Conservation (phyloP, 2,113 vertebrate genomes). For the Gnathonemus longibarbis region DNA sequence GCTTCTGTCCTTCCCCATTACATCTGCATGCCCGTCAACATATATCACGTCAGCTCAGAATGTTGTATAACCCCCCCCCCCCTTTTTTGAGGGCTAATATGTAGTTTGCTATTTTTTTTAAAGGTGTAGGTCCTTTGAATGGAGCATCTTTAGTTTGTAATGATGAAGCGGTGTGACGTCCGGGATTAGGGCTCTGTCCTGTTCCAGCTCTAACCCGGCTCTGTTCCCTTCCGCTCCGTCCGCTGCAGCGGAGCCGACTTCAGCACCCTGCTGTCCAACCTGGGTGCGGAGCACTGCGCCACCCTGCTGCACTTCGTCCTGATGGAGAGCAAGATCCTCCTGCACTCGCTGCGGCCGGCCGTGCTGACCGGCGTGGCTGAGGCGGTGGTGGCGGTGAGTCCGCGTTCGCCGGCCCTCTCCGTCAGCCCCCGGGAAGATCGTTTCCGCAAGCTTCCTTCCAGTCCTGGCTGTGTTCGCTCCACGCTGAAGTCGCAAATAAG, state of each 20-base stretch:
- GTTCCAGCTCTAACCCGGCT: background rate
- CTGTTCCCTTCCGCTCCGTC: background rate
- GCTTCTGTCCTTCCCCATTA: background rate
- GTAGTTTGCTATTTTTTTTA: background rate
- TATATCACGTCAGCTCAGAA: background rate
- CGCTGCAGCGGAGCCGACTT: constrained; percentile 86
- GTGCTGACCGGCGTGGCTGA: constrained; percentile 93
- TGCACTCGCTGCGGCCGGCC: constrained; percentile 90
- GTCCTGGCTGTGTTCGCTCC: background rate
- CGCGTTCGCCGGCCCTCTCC: background rate
- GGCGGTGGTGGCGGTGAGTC: constrained; percentile 92
- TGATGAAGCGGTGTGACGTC: background rate
- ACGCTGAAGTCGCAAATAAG: background rate
- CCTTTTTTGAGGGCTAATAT: background rate
- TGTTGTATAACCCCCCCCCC: background rate
- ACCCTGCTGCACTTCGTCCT: constrained; percentile 85
- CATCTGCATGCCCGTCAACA: background rate
- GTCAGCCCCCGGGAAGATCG: background rate
- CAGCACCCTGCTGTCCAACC: constrained; percentile 82
- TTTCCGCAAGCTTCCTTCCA: background rate
- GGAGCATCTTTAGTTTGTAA: background rate
- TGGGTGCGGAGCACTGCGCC: constrained; percentile 91
- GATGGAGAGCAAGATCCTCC: constrained; percentile 88
- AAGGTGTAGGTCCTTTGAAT: background rate
- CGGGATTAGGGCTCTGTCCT: background rate